Percentiles rank a stretch among this genome's conserved stretches.
phyloP scores from a whole-genome alignment of 2,113 vertebrate genomes.

The Etheostoma cragini region DNA sequence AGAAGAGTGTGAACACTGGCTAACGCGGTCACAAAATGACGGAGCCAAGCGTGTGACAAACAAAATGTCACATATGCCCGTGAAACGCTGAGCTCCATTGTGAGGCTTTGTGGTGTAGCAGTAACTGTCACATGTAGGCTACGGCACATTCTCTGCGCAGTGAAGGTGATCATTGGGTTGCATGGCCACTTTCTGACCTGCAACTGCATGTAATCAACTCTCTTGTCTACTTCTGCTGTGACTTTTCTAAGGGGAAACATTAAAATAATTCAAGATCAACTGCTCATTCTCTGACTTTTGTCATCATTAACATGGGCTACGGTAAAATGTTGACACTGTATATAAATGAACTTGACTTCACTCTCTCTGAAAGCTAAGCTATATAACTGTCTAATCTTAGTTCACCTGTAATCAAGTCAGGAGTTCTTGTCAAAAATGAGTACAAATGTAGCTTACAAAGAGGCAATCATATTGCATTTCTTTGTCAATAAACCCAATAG shows the following conservation, averaged over 20 bases:
- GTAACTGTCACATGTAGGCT: slow-evolving; percentile 59
- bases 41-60: slow-evolving; percentile 69
- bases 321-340: too few relatives aligned
- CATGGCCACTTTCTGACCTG: slow-evolving; percentile 35
- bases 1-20: slow-evolving; percentile 55
- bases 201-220: slow-evolving; percentile 11
- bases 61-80: slow-evolving; percentile 77
- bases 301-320: background rate
- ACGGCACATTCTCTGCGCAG: slow-evolving; percentile 27
- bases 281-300: background rate
- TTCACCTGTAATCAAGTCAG: background rate
- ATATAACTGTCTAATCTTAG: background rate
- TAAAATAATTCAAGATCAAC: background rate
- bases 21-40: slow-evolving; percentile 69
- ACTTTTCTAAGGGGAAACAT: background rate
- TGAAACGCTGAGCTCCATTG: slow-evolving; percentile 60
- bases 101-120: slow-evolving; percentile 66
- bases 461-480: background rate
- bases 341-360: too few relatives aligned
- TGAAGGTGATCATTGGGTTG: slow-evolving; percentile 28
- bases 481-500: background rate
- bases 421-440: background rate
- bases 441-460: background rate
- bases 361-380: background rate
- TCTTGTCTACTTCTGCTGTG: background rate